A percentile compares a stretch with the other conserved stretches of the same genome.
Conservation (phyloP, 2,888 invertebrate species). For the Elysia crispata region DNA sequence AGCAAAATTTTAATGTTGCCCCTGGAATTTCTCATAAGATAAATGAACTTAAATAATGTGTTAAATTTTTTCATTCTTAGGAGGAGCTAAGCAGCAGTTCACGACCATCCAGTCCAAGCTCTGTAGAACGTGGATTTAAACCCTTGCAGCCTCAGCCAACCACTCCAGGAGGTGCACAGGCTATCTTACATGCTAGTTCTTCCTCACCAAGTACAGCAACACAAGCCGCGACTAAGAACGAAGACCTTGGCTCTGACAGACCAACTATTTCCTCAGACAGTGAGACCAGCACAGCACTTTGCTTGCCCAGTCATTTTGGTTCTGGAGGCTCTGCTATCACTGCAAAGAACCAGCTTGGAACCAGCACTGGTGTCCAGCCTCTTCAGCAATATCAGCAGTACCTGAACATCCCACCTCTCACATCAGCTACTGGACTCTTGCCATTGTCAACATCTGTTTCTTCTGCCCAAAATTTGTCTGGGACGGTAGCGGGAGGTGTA, state of each 20-base stretch:
- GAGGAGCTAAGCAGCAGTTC: slow-evolving; percentile 71
- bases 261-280: neutral
- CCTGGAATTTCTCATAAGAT: too few species aligned
- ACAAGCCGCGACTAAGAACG: slow-evolving; percentile 6
- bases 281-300: neutral
- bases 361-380: slow-evolving; percentile 17
- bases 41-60: neutral
- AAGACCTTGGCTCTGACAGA: too few species aligned
- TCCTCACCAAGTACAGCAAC: neutral
- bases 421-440: slow-evolving; percentile 5
- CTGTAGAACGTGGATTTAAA: slow-evolving; percentile 66
- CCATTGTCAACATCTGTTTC: neutral
- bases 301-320: too few species aligned
- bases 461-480: neutral
- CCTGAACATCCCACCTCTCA: slow-evolving; percentile 13
- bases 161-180: slow-evolving; percentile 36
- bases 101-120: slow-evolving; percentile 71
- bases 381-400: slow-evolving; percentile 44
- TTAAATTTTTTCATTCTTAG: slow-evolving; percentile 48
- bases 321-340: neutral
- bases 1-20: too few species aligned
- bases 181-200: slow-evolving; percentile 15
- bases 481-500: neutral
- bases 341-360: slow-evolving; percentile 34
- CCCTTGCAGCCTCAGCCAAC: slow-evolving; percentile 54